Base-by-base conservation (phyloP, 2,113 vertebrate genomes). In the Atlantisia rogersi region DNA sequence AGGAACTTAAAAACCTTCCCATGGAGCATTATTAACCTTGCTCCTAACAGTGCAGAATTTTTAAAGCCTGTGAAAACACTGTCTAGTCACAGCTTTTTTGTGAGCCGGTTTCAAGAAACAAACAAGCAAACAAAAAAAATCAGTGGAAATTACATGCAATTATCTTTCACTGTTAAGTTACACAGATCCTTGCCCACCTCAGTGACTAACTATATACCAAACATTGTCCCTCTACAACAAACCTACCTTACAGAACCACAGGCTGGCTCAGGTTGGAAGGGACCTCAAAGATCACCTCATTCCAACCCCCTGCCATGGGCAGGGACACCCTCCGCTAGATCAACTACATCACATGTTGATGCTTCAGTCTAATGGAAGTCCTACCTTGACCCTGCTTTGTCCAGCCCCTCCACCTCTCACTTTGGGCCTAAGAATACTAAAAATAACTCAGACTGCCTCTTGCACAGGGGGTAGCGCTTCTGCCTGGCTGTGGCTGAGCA, bases 1-100 rank as follows among this genome's bases (percentile, higher is more conserved):
- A 90, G n/a, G 55, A 92, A 73, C 86, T 88, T 84, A 91, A 84
- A 92, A 85, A 75, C 55, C 39, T 94, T 95, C 58, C 77, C 50
- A 55, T 74, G 60, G 68, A 92, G 88, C 32, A 58, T 85, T 80
- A 75, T 46, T 75, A 89, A 93, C 92, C 81, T 84, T 81, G n/a
- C 56, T 74, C 21, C 71, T 71, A 92, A 82, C 40, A 82, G 69
- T n/a, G 46, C 22, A 67, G 64, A 69, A 89, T 81, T 92, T 87
- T 81, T 50, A 91, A 95, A 94, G 80, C 86, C 50, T 88, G 29
- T 75, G 79, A 82, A 90, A 93, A 82, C 63, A 79, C 28, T 4
- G 2, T 78, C 76, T 90, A 67, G 80, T 64, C 65, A n/a, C 24
- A 96, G 73, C 48, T 83, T 88, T 94, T 95, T 71, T 4, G 1